A percentile compares a stretch with the other conserved stretches of the same genome.
Evolutionary conservation across 2,888 invertebrate species (phyloP).

Genomic region (Teleogryllus oceanicus): DNA sequence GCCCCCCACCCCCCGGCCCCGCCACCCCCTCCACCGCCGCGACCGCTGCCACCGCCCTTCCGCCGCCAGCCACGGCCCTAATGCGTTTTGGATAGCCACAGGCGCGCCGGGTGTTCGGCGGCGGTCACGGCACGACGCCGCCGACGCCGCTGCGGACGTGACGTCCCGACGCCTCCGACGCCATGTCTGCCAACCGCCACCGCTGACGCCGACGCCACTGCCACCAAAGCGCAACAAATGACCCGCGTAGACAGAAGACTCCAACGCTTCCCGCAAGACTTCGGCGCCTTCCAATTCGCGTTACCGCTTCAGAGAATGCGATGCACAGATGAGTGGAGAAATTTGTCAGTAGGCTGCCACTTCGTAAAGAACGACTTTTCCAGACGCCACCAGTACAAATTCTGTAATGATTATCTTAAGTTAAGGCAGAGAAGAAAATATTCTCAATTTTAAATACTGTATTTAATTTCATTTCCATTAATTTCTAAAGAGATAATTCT

Average conservation of each 20-base stretch:
- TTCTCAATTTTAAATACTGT: too few relatives aligned
- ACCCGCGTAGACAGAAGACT: not conserved
- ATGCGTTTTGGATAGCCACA: slow-evolving; percentile 18
- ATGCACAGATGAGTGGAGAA: too few relatives aligned
- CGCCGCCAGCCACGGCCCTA: not conserved
- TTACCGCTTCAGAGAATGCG: not conserved
- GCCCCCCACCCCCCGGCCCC: not conserved
- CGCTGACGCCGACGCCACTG: not conserved
- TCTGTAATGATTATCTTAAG: too few relatives aligned
- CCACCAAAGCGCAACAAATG: slow-evolving; percentile 1
- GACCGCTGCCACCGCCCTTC: not conserved
- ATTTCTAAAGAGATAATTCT: too few relatives aligned
- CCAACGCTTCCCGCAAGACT: not conserved
- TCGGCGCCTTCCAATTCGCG: not conserved
- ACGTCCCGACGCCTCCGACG: not conserved
- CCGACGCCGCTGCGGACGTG: not conserved
- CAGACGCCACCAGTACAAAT: too few relatives aligned
- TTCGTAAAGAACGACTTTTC: too few relatives aligned
- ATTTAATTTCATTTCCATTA: too few relatives aligned
- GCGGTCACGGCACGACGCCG: not conserved
- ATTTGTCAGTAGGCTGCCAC: too few relatives aligned
- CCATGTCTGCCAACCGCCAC: too few relatives aligned
- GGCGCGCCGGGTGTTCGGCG: not conserved
- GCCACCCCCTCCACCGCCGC: not conserved
- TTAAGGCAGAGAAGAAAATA: too few relatives aligned